These are phyloP conservation scores for Meteorus sp. DNA, from an alignment of 1,140 invertebrate genomes.

Conservation along the genomic window DNA sequence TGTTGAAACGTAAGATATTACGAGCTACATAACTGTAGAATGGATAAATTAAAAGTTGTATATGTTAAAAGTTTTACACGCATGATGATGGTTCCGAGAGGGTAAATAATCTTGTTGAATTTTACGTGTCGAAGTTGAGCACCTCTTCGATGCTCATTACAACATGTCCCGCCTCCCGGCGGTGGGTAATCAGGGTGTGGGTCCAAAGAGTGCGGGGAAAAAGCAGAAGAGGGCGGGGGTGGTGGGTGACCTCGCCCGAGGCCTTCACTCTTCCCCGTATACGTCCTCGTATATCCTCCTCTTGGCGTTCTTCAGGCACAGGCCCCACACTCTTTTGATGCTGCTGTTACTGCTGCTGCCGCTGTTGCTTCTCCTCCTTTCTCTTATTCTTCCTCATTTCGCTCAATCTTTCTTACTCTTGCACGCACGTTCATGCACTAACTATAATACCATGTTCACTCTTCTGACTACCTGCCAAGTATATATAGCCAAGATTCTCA, in stretches of 20 bases:
- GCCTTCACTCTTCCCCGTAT: constrained; percentile 45
- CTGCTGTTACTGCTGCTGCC: too few relatives aligned
- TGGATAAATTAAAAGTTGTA: too few relatives aligned
- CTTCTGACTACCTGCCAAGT: constrained; percentile 30
- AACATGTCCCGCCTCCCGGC: constrained; percentile 54
- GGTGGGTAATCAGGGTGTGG: constrained; percentile 53
- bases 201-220: too few relatives aligned
- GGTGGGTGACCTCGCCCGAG: constrained; percentile 57
- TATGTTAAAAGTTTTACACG: too few relatives aligned
- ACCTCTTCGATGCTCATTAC: constrained; percentile 57
- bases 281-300: constrained; percentile 23
- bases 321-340: constrained; percentile 2
- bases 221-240: constrained; percentile 44
- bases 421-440: constrained; percentile 20
- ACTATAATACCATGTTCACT: constrained; percentile 19
- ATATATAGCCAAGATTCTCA: constrained; percentile 2
- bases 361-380: too few relatives aligned
- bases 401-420: constrained; percentile 12
- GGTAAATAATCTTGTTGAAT: constrained; percentile 17
- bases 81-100: too few relatives aligned
- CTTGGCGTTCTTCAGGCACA: constrained; percentile 22
- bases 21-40: too few relatives aligned
- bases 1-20: too few relatives aligned
- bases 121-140: constrained; percentile 46
- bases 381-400: constrained; percentile 21